Conservation (phyloP, 2,113 vertebrate species). For the Mixornis gularis region DNA sequence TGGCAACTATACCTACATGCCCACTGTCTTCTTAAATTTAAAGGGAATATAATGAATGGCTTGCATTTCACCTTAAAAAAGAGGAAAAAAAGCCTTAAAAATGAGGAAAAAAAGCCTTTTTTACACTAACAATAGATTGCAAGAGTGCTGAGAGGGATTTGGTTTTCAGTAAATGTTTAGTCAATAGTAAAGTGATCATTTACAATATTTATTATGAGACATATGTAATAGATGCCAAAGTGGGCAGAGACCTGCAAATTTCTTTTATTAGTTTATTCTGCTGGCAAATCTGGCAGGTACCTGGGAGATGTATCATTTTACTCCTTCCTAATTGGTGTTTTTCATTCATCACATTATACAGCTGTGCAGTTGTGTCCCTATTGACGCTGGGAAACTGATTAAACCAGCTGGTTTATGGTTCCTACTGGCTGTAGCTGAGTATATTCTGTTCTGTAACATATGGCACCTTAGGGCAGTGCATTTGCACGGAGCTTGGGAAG, state of each 20-base stretch:
- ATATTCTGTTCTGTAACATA: constrained; percentile 10
- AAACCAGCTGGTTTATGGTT: constrained; percentile 44
- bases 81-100: background rate
- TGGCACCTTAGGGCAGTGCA: background rate
- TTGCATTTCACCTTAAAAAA: background rate
- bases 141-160: background rate
- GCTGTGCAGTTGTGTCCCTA: background rate
- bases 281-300: background rate
- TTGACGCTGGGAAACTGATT: background rate
- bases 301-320: background rate
- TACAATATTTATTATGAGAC: background rate
- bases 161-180: background rate
- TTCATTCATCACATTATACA: background rate
- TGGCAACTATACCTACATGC: background rate
- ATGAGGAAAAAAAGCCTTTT: rapidly evolving
- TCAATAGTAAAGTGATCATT: background rate
- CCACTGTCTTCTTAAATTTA: background rate
- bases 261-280: background rate
- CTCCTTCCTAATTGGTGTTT: background rate
- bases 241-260: background rate
- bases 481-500: background rate
- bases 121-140: background rate
- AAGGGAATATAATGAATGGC: background rate
- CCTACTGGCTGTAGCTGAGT: background rate
- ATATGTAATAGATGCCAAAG: background rate